Evolutionary conservation across 1,140 invertebrate genomes (phyloP).

Genomic region (Nylanderia fulva): DNA sequence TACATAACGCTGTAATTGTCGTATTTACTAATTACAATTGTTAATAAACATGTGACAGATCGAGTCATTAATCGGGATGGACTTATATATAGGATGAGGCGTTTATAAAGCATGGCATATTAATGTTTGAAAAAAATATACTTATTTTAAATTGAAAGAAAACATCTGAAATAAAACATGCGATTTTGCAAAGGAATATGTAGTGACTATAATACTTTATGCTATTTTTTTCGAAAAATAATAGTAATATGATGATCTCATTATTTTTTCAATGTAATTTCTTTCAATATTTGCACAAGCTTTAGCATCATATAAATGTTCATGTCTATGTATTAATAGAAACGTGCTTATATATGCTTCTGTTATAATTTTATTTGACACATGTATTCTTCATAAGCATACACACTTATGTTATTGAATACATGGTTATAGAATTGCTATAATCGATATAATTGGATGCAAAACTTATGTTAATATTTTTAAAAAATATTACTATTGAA

Average conservation of each 20-base stretch:
- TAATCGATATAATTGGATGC: not conserved
- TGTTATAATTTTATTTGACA: constrained; percentile 2
- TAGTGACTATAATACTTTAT: not conserved
- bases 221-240: not conserved
- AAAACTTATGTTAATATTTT: constrained; percentile 31
- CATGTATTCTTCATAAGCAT: not conserved
- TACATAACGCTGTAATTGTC: constrained; percentile 83
- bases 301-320: not conserved
- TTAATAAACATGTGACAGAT: constrained; percentile 83
- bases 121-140: constrained; percentile 5
- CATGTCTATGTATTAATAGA: constrained; percentile 8
- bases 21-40: constrained; percentile 83
- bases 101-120: constrained; percentile 14
- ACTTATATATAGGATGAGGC: constrained; percentile 81
- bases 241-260: not conserved
- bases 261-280: constrained; percentile 3
- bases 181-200: not conserved
- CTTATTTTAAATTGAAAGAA: not conserved
- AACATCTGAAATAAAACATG: not conserved
- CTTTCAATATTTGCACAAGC: not conserved
- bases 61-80: constrained; percentile 69
- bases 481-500: not conserved
- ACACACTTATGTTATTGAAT: not conserved
- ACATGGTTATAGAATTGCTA: not conserved
- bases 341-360: constrained; percentile 3